Evolutionary conservation across 2,888 invertebrate species (phyloP).

Genomic region (Amphipyra tragopoginis): DNA sequence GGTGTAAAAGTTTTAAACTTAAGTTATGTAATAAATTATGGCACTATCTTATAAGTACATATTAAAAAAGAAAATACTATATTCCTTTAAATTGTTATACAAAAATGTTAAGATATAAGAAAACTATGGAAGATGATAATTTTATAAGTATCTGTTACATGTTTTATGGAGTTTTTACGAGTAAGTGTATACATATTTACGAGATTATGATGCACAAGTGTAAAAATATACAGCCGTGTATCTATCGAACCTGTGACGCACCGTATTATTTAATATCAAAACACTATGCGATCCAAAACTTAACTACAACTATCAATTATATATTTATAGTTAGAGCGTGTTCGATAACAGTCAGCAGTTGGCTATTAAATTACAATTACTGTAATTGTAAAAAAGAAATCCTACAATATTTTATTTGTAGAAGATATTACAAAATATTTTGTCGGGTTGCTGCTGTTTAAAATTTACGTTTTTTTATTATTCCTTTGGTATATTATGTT

Average conservation of each 20-base stretch:
- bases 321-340: slow-evolving; percentile 26
- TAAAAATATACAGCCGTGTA: slow-evolving; percentile 61
- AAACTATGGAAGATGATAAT: slow-evolving; percentile 42
- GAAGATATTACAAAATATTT: background rate
- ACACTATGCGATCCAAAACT: slow-evolving; percentile 61
- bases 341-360: slow-evolving; percentile 17
- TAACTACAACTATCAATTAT: slow-evolving; percentile 46
- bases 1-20: slow-evolving; percentile 14
- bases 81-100: slow-evolving; percentile 34
- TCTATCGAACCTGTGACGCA: slow-evolving; percentile 46
- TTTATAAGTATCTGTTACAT: slow-evolving; percentile 12
- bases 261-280: slow-evolving; percentile 57
- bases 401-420: too few relatives aligned
- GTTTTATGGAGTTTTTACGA: slow-evolving; percentile 2
- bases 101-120: slow-evolving; percentile 38
- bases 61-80: slow-evolving; percentile 28
- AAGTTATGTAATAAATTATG: slow-evolving; percentile 31
- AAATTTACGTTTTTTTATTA: too few relatives aligned
- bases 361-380: background rate
- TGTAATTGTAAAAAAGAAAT: background rate
- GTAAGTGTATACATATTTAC: slow-evolving; percentile 14
- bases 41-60: slow-evolving; percentile 46
- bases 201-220: slow-evolving; percentile 50
- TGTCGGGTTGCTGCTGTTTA: too few relatives aligned
- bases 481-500: too few relatives aligned